A percentile compares a stretch with the other conserved stretches of the same genome.
Conservation (phyloP, 2,797 vertebrate genomes). For the Galago senegalensis region DNA sequence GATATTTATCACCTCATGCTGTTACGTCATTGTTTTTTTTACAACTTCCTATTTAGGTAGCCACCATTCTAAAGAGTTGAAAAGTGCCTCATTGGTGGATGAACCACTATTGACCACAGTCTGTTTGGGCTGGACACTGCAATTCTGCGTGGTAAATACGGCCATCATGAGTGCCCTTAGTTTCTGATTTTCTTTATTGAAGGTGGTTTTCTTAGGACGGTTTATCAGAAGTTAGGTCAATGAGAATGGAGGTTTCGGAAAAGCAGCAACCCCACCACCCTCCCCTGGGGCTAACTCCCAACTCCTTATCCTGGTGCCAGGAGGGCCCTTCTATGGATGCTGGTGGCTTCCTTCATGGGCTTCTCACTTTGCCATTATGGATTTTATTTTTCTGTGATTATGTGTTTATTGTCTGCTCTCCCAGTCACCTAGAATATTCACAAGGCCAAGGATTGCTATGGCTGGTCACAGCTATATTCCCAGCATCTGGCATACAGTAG, state of each 20-base stretch:
- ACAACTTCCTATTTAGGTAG: not conserved
- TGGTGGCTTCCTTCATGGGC: not conserved
- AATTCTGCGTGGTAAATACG: not conserved
- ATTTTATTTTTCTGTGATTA: not conserved
- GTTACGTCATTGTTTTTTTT: not conserved
- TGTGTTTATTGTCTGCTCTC: not conserved
- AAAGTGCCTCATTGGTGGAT: not conserved
- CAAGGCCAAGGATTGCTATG: not conserved
- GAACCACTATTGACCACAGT: not conserved
- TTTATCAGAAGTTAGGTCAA: not conserved
- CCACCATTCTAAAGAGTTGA: not conserved
- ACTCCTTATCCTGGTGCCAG: not conserved
- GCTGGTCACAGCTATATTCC: rapidly evolving
- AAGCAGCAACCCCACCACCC: not conserved
- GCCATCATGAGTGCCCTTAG: too few species aligned
- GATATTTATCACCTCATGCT: not conserved
- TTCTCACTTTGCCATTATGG: not conserved
- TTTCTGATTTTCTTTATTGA: not conserved
- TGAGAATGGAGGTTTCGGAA: not conserved
- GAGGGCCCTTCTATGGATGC: not conserved
- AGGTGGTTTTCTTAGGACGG: not conserved
- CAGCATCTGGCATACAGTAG: not conserved
- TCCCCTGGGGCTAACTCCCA: too few species aligned
- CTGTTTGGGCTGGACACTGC: not conserved
- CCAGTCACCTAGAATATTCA: not conserved